Evolutionary conservation across 2,113 vertebrate genomes (phyloP).

Genomic region (Sclerurus mexicanus): DNA sequence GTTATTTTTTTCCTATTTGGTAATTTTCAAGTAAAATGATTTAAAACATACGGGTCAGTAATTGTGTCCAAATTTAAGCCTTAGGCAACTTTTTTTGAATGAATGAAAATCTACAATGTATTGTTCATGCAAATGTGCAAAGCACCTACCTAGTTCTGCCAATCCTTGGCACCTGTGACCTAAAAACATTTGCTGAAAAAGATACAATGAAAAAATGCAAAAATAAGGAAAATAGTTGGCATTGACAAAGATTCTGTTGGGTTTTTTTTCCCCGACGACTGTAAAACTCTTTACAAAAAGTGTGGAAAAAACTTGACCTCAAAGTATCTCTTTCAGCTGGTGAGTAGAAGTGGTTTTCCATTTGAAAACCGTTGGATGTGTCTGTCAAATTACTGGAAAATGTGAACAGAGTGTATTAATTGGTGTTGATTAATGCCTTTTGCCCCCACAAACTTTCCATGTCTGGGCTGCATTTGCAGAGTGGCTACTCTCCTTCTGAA

Average conservation of each 20-base stretch:
- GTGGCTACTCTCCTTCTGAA: background rate
- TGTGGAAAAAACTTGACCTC: background rate
- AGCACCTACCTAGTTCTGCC: background rate
- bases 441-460: background rate
- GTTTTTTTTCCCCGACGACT: background rate
- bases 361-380: background rate
- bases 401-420: background rate
- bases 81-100: background rate
- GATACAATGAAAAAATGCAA: background rate
- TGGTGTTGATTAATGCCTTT: background rate
- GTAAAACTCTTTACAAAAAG: background rate
- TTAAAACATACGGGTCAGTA: background rate
- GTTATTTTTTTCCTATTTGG: background rate
- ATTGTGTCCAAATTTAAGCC: background rate
- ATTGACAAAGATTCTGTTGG: background rate
- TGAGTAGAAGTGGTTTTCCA: background rate
- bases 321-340: background rate
- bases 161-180: background rate
- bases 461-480: background rate
- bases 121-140: background rate
- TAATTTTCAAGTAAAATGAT: background rate
- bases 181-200: background rate
- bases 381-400: background rate
- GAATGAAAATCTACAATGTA: background rate
- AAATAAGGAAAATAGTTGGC: background rate